Evolutionary conservation across 1,140 invertebrate species (phyloP).

Genomic region (Brachionus manjavacas): DNA sequence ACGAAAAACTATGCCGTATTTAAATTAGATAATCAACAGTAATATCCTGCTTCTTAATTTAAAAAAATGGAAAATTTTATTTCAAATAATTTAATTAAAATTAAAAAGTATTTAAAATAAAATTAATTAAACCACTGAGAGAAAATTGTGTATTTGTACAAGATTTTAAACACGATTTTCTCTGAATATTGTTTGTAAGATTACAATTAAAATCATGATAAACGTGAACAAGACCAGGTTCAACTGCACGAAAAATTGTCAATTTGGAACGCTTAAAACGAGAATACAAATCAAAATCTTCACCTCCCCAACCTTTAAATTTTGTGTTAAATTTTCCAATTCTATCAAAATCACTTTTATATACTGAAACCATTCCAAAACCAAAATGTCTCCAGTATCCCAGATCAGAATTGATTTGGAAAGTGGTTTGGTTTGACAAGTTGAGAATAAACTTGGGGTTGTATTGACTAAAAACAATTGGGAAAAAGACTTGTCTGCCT

Average conservation of each 20-base stretch:
- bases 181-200: background rate
- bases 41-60: too few relatives aligned
- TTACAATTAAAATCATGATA: slow-evolving; percentile 77
- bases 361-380: slow-evolving; percentile 78
- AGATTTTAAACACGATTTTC: background rate
- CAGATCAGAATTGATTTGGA: slow-evolving; percentile 72
- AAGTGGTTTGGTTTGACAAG: slow-evolving; percentile 63
- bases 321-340: slow-evolving; percentile 72
- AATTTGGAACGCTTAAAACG: slow-evolving; percentile 67
- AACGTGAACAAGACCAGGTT: slow-evolving; percentile 75
- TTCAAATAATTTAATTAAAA: too few relatives aligned
- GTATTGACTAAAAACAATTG: slow-evolving; percentile 76
- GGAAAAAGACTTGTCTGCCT: slow-evolving; percentile 72
- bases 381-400: slow-evolving; percentile 80
- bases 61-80: too few relatives aligned
- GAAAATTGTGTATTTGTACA: background rate
- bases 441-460: slow-evolving; percentile 66
- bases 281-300: slow-evolving; percentile 73
- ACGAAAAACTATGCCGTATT: too few relatives aligned
- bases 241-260: slow-evolving; percentile 71
- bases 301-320: slow-evolving; percentile 73
- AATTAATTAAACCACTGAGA: too few relatives aligned
- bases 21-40: too few relatives aligned
- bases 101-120: background rate
- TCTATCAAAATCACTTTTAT: slow-evolving; percentile 71